Conservation (phyloP, 2,797 vertebrate genomes). For the Eospalax fontanierii region DNA sequence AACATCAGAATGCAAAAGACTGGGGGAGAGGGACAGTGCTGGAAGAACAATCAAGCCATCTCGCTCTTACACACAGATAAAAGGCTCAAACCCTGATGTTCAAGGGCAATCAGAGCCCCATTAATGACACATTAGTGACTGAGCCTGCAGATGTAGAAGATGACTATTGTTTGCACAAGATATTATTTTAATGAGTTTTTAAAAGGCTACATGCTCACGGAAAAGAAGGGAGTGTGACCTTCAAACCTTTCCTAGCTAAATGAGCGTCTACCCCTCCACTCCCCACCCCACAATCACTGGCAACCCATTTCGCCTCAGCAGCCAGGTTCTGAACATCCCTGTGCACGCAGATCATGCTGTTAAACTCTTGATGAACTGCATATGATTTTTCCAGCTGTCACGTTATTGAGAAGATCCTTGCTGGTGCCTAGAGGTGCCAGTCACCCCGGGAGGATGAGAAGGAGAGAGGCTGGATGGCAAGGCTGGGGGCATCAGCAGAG, state of each 20-base stretch:
- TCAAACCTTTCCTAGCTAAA: not conserved
- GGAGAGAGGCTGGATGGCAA: not conserved
- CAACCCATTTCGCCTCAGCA: not conserved
- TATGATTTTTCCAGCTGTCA: not conserved
- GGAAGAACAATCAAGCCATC: not conserved
- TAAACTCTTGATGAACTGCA: not conserved
- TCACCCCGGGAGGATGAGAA: not conserved
- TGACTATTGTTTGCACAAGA: not conserved
- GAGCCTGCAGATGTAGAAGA: not conserved
- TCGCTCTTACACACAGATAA: not conserved
- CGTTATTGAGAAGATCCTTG: not conserved
- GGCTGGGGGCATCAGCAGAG: not conserved
- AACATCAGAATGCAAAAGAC: not conserved
- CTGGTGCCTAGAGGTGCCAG: rapidly evolving
- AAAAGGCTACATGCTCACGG: not conserved
- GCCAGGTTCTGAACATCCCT: not conserved
- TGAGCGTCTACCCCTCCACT: not conserved
- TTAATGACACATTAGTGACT: not conserved
- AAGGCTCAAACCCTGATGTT: not conserved
- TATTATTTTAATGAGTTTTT: conserved; percentile 35
- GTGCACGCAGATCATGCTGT: rapidly evolving
- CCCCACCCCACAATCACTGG: too few species aligned
- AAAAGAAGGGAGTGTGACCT: not conserved
- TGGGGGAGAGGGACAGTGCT: rapidly evolving
- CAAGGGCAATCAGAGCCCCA: not conserved